phyloP scores from a whole-genome alignment of 1,140 invertebrate species.

The Heliconius congener region DNA sequence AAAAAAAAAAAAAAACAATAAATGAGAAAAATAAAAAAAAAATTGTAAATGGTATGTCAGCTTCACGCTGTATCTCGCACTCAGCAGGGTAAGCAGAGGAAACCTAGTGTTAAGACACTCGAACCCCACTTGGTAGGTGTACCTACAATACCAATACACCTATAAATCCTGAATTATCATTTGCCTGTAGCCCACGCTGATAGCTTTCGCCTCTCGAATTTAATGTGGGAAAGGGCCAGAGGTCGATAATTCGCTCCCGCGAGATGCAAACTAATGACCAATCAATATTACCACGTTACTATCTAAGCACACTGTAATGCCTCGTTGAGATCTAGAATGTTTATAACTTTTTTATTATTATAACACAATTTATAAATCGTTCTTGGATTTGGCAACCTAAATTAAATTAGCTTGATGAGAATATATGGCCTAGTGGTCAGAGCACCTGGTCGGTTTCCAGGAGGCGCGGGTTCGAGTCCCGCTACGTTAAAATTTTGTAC shows the following conservation, averaged over 20 bases:
- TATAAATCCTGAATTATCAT: constrained; percentile 26
- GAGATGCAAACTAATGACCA: constrained; percentile 46
- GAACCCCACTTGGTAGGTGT: too few species aligned
- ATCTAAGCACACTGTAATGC: not conserved
- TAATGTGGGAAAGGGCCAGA: constrained; percentile 63
- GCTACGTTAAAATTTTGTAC: too few species aligned
- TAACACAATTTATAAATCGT: not conserved
- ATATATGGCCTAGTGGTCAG: too few species aligned
- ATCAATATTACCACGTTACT: constrained; percentile 37
- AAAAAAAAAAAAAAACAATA: not conserved
- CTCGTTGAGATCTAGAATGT: not conserved
- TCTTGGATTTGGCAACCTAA: not conserved
- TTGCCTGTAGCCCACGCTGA: constrained; percentile 19
- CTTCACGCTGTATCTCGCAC: too few species aligned
- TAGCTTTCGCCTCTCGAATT: constrained; percentile 44
- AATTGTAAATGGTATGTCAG: not conserved
- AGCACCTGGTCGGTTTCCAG: too few species aligned
- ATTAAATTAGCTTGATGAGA: not conserved
- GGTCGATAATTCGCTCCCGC: constrained; percentile 60
- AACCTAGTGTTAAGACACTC: too few species aligned
- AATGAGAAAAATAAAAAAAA: not conserved
- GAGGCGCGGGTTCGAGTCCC: too few species aligned
- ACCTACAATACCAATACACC: not conserved
- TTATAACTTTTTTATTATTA: not conserved
- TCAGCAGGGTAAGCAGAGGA: too few species aligned